phyloP scores from a whole-genome alignment of 2,888 invertebrate genomes.

The Aspidiotus destructor region DNA sequence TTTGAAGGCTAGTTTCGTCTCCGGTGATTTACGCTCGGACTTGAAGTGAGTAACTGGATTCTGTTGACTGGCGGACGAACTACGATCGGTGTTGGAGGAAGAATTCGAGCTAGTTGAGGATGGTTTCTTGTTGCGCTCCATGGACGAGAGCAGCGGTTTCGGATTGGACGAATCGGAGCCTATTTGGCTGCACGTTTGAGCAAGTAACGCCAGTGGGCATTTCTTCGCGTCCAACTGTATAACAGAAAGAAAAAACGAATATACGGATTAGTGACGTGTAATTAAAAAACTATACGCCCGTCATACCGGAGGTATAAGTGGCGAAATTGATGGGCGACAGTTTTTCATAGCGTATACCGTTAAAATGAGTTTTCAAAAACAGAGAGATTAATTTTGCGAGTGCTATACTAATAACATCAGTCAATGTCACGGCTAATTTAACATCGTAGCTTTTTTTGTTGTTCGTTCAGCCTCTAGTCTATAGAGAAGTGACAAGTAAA shows the following conservation, averaged over 20 bases:
- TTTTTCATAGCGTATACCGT: too few relatives aligned
- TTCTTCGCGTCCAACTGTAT: constrained; percentile 92
- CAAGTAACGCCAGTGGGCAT: constrained; percentile 87
- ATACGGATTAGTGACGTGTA: constrained; percentile 45
- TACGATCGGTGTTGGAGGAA: constrained; percentile 48
- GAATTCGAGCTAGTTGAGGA: constrained; percentile 41
- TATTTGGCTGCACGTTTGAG: constrained; percentile 95
- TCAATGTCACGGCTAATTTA: too few relatives aligned
- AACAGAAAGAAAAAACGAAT: constrained; percentile 34
- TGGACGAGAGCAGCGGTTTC: constrained; percentile 47
- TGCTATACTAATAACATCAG: too few relatives aligned
- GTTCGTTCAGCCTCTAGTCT: too few relatives aligned
- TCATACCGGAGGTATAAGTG: not conserved
- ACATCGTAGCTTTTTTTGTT: too few relatives aligned
- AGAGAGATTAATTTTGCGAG: too few relatives aligned
- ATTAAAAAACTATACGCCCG: constrained; percentile 2
- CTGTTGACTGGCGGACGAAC: constrained; percentile 41
- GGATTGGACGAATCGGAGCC: constrained; percentile 71
- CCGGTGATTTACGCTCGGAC: constrained; percentile 50
- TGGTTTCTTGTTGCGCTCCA: constrained; percentile 35
- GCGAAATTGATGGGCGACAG: too few relatives aligned
- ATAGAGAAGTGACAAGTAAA: too few relatives aligned
- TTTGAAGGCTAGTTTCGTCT: constrained; percentile 53
- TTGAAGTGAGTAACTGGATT: constrained; percentile 80
- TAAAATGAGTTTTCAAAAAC: too few relatives aligned